A percentile compares a stretch with the other conserved stretches of the same genome.
Conservation (phyloP, 30 jellyfish, hydroid and myxozoan species). For the Cassiopea xamachana region DNA sequence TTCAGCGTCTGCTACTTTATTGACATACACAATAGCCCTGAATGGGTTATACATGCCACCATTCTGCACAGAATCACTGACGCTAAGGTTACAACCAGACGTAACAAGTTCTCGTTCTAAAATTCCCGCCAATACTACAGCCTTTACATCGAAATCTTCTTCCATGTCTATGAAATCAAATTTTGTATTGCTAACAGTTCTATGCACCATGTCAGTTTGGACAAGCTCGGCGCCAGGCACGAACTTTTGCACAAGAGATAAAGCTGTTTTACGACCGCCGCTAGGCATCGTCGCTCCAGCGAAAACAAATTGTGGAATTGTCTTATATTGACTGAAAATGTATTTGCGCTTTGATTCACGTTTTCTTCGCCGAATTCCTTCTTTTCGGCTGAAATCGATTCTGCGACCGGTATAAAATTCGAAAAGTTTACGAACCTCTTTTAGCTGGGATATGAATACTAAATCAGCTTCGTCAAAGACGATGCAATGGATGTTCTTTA, state of each 20-base stretch:
- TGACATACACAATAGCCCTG: constrained; percentile 56
- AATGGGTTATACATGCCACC: neutral
- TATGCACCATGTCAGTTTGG: constrained; percentile 71
- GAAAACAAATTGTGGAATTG: constrained; percentile 77
- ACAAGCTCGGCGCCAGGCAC: constrained; percentile 69
- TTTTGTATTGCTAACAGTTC: constrained; percentile 26
- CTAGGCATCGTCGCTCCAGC: constrained; percentile 96
- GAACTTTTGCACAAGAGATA: constrained; percentile 62
- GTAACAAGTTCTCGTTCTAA: constrained; percentile 34
- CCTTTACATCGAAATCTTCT: constrained; percentile 47
- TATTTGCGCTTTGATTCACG: constrained; percentile 31
- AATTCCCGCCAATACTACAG: constrained; percentile 22
- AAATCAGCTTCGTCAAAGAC: constrained; percentile 94
- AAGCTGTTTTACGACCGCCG: constrained; percentile 67
- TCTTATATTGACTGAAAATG: neutral
- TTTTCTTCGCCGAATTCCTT: constrained; percentile 23
- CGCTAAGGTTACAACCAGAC: neutral
- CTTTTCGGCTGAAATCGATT: constrained; percentile 56
- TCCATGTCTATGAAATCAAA: constrained; percentile 55
- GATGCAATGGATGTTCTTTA: constrained; percentile 58
- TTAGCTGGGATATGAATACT: constrained; percentile 44
- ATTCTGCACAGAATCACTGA: neutral
- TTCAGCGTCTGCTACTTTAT: constrained; percentile 62
- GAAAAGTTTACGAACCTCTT: constrained; percentile 49
- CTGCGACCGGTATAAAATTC: constrained; percentile 55